Base-by-base conservation (phyloP, 92 coral and sea anemone genomes). In the Plumapathes pennacea region DNA sequence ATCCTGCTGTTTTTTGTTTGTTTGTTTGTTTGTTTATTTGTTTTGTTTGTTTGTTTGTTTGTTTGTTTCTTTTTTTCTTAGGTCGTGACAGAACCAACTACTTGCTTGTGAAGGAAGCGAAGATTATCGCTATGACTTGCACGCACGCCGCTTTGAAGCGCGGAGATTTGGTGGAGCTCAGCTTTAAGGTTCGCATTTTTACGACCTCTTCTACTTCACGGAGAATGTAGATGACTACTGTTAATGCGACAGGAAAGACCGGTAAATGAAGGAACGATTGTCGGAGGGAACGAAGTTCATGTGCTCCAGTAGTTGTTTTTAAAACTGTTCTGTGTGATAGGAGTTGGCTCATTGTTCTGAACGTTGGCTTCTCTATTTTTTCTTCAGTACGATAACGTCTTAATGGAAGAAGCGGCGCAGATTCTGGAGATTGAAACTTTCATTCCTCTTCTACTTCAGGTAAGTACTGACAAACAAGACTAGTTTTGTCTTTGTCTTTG, bases 391-490 rank as follows among this genome's bases (percentile, higher is more conserved):
- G 98, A 92, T 64, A 92, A 92, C 42, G 98, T 92, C 5, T 25
- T 92, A 44, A 92, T 92, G 98, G 98, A 92, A 62, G 98, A 92
- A 54, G 79, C 98, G 17, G 98, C 98, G 3, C 98, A 92, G 62
- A 92, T 92, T 43, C 52, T 92, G 69, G 98, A 92, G 77, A 92
- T 92, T 48, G 98, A 92, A 67, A 92, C 98, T 1, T 92, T 92
- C 15, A 92, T 92, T 55, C 98, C 98, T 4, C 75, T 92, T 7
- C 72, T 92, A 32, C 84, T 92, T 13, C 98, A 92, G 96, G 98
- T 92, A 47, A 46, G 46, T 14, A 13, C 9, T 12, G 21, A 57
- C 6, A 53, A 4, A 12, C 32, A 18, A 25, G 4, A 0, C 15
- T 25, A 13, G 17, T 8, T 34, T 11, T 12, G 10, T 14, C 23